Conservation (phyloP, 2,113 vertebrate genomes). For the Lycaon pictus region DNA sequence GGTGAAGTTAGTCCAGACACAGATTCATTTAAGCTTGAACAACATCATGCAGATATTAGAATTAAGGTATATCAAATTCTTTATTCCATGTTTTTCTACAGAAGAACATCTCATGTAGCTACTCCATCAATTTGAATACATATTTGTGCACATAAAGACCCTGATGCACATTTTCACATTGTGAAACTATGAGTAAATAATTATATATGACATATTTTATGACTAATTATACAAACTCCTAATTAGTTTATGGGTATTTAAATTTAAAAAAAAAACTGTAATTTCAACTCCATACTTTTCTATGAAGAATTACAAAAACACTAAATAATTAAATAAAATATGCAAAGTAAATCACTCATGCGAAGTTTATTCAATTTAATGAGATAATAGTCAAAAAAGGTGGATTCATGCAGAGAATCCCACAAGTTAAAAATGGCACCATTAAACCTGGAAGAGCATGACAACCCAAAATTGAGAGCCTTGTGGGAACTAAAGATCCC, state of each 20-base stretch:
- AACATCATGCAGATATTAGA: neutral
- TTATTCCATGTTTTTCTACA: neutral
- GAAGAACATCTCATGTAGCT: neutral
- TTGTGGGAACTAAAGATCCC: neutral
- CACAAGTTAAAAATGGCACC: neutral
- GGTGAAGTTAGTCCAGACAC: neutral
- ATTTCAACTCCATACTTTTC: neutral
- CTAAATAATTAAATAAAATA: constrained; percentile 47
- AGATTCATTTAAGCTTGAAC: neutral
- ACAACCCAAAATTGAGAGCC: neutral
- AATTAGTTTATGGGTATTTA: neutral
- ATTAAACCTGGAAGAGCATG: neutral
- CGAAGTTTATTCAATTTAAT: constrained; percentile 52
- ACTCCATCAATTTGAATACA: neutral
- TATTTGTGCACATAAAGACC: neutral
- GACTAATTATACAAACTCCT: constrained; percentile 15
- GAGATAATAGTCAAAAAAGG: neutral
- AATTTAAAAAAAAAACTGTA: neutral
- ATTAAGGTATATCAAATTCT: constrained; percentile 38
- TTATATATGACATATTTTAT: neutral
- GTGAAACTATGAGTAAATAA: neutral
- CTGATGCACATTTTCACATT: neutral
- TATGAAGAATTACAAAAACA: constrained; percentile 45
- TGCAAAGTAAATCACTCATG: constrained; percentile 5
- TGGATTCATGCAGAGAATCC: neutral